Conservation (phyloP, 2,113 vertebrate genomes). For the Malurus alboscapulatus region DNA sequence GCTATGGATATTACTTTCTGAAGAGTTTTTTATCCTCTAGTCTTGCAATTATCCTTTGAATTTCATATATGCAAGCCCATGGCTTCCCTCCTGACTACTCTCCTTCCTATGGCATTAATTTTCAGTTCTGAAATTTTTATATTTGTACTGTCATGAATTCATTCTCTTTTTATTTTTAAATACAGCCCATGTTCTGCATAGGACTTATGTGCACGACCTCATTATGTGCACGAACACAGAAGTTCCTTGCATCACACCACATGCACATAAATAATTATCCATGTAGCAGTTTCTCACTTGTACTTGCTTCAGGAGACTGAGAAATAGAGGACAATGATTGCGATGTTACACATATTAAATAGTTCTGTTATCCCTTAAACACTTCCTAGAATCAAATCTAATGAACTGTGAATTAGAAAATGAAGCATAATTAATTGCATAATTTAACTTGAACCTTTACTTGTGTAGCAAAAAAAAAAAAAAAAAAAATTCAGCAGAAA, state of each 20-base stretch:
- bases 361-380: not conserved
- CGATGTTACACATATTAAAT: not conserved
- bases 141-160: not conserved
- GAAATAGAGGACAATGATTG: not conserved
- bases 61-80: not conserved
- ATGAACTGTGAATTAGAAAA: not conserved
- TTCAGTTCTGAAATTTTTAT: not conserved
- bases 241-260: not conserved
- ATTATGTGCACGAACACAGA: not conserved
- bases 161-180: not conserved
- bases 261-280: not conserved
- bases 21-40: not conserved
- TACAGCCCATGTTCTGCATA: not conserved
- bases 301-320: not conserved
- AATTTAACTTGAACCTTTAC: not conserved
- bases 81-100: not conserved
- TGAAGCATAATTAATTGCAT: not conserved
- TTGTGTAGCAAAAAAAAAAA: not conserved
- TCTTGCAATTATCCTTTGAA: not conserved
- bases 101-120: not conserved
- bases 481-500: too few species aligned
- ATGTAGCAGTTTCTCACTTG: not conserved
- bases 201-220: not conserved
- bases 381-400: not conserved
- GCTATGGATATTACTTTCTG: not conserved